Base-by-base conservation (phyloP, 1,140 invertebrate species). In the Zaprionus lachaisei region DNA sequence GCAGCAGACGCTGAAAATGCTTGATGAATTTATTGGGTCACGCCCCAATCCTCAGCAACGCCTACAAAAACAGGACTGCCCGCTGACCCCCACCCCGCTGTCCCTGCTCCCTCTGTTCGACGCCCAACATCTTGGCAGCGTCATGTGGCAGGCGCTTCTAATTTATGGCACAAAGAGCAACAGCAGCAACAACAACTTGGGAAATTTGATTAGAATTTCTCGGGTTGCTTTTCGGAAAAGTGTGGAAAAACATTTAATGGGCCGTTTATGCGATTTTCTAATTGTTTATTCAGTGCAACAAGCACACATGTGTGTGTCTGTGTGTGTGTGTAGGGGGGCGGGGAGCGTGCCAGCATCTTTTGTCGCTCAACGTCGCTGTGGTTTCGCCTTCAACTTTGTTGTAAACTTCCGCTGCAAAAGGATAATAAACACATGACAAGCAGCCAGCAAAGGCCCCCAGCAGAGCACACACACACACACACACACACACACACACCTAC, bases 341-440 rank as follows among this genome's bases (percentile, higher is more conserved):
- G 31, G 37, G 55, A 56, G 61, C 62, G 74, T 72, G 61, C 24
- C 73, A 71, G 73, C 73, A 72, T 76, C 72, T 70, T 58, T 75
- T 64, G 72, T 71, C 61, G 68, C 68, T 65, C 55, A 34, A 58
- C 60, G 44, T 66, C 9, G 74, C 70, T 72, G 74, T 69, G 61
- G 74, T 62, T 66, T 47, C 31, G 69, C 70, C 57, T 72, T 77
- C 61, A 64, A 67, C 67, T 67, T 72, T 72, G 70, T 63, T 77
- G 74, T 77, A 77, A 77, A 77, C 74, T 77, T 77, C 74, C 74
- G 74, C 74, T 77, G 69, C 63, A 70, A 77, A 77, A 77, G 74
- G 69, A 77, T 77, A 77, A 77, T 77, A 77, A 77, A 77, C 74
- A 77, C 70, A 77, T 77, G 74, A 77, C 74, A 72, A 66, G 68